Evolutionary conservation across 2,888 invertebrate genomes (phyloP).

Genomic region (Ophioninae sp.): DNA sequence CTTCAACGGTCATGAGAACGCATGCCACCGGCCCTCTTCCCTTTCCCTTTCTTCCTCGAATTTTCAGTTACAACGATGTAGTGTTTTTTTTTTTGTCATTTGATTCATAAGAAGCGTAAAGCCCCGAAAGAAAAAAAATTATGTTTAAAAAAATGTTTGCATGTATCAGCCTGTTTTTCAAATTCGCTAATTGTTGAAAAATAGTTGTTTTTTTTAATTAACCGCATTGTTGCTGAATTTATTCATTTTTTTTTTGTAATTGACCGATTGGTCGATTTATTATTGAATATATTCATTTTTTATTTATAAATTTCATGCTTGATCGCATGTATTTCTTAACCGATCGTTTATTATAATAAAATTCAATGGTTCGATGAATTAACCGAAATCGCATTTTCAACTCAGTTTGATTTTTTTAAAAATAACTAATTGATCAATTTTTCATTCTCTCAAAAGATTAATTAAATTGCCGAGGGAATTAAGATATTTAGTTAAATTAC

Average conservation of each 20-base stretch:
- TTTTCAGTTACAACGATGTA: background rate
- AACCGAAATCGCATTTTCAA: no score
- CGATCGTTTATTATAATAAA: no score
- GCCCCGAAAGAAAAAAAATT: background rate
- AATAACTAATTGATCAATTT: no score
- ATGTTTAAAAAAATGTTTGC: background rate
- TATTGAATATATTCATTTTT: no score
- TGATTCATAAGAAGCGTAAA: background rate
- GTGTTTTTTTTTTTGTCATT: background rate
- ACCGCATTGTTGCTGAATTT: background rate
- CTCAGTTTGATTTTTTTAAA: no score
- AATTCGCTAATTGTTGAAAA: background rate
- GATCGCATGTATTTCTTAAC: no score
- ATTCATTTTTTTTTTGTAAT: background rate
- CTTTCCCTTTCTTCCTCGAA: constrained; percentile 20
- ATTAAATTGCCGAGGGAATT: no score
- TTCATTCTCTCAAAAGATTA: no score
- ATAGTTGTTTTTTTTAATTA: background rate
- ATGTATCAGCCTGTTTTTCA: background rate
- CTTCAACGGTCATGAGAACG: constrained; percentile 24
- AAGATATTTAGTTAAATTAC: no score
- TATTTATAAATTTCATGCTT: no score
- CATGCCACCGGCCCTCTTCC: constrained; percentile 3
- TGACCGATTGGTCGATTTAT: no score
- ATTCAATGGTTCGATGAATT: no score